phyloP scores from a whole-genome alignment of 2,797 vertebrate species.

The Calcarius lapponicus region DNA sequence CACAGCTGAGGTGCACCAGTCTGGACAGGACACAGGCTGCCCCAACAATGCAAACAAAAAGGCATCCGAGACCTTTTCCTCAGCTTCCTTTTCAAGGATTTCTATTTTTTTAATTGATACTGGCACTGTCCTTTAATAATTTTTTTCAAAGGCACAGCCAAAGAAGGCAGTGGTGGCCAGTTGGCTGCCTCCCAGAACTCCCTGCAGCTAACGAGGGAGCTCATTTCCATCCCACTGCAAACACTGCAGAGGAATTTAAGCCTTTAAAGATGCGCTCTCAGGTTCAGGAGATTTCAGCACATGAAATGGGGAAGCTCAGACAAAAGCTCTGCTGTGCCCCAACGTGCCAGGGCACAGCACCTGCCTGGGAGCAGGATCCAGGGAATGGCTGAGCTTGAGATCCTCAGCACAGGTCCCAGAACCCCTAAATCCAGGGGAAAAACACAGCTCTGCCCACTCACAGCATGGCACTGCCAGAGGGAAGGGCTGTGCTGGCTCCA shows the following conservation, averaged over 20 bases:
- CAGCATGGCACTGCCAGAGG: background rate
- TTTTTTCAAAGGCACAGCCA: background rate
- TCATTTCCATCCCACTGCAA: slow-evolving; percentile 11
- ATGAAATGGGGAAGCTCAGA: background rate
- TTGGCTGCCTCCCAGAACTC: background rate
- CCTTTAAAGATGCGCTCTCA: background rate
- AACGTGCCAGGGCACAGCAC: background rate
- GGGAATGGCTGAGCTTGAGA: background rate
- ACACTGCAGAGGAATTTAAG: background rate
- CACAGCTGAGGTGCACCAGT: background rate
- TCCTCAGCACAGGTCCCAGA: background rate
- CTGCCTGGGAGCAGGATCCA: background rate
- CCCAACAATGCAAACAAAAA: background rate
- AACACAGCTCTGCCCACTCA: background rate
- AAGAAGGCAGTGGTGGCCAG: background rate
- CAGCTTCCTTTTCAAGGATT: background rate
- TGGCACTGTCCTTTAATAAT: background rate
- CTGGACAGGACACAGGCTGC: background rate
- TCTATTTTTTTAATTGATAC: background rate
- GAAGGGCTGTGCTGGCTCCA: background rate
- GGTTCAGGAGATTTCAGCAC: background rate
- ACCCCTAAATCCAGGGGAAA: background rate
- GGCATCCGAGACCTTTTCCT: background rate
- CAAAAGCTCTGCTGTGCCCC: background rate
- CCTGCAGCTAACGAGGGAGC: background rate